phyloP scores from a whole-genome alignment of 2,797 vertebrate species.

The Scyliorhinus canicula region DNA sequence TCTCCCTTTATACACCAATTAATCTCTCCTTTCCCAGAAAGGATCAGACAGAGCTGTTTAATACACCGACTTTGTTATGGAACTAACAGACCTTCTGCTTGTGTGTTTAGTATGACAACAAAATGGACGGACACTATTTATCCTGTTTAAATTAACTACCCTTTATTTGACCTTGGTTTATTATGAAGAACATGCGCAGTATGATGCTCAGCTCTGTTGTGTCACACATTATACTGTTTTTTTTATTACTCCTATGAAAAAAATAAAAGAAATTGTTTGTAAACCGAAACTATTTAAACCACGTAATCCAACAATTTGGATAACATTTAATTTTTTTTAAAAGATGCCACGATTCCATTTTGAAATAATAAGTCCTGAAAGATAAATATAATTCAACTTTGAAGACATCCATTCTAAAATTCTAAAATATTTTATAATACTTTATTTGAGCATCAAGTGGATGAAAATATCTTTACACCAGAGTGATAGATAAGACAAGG shows the following conservation, averaged over 20 bases:
- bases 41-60: conserved; percentile 20
- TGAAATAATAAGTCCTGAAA: not conserved
- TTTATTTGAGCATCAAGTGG: not conserved
- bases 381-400: not conserved
- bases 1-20: not conserved
- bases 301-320: not conserved
- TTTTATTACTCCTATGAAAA: not conserved
- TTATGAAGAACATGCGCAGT: not conserved
- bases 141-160: conserved; percentile 1
- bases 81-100: conserved; percentile 31
- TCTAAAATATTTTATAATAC: not conserved
- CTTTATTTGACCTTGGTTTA: conserved; percentile 32
- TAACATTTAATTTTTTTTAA: too few species aligned
- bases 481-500: not conserved
- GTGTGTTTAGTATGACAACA: conserved; percentile 33
- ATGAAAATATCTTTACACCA: not conserved
- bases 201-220: not conserved
- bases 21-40: not conserved
- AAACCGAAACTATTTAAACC: not conserved
- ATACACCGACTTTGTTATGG: conserved; percentile 36
- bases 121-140: conserved; percentile 22
- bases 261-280: not conserved
- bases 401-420: not conserved
- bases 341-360: not conserved
- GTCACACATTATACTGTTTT: not conserved